Conservation (phyloP, 2,888 invertebrate species). For the Cyclophora punctaria region DNA sequence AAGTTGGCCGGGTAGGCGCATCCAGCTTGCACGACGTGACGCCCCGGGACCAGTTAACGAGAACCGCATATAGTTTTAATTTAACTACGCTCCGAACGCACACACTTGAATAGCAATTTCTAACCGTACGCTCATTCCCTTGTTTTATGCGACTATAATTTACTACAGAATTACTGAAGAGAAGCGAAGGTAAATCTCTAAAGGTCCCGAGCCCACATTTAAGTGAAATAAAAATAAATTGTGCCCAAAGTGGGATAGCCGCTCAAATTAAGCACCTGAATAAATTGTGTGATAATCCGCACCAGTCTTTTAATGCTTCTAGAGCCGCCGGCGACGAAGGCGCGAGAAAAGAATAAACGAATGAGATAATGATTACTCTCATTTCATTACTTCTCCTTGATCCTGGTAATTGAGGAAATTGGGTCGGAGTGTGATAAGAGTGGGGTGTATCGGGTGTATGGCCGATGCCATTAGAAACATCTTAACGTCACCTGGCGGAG, state of each 20-base stretch:
- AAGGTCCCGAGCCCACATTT: constrained; percentile 46
- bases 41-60: constrained; percentile 20
- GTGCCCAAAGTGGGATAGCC: constrained; percentile 63
- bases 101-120: constrained; percentile 2
- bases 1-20: constrained; percentile 39
- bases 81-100: constrained; percentile 2
- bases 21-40: constrained; percentile 21
- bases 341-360: constrained; percentile 57
- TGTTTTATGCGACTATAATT: constrained; percentile 24
- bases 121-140: constrained; percentile 1
- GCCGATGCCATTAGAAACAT: constrained; percentile 55
- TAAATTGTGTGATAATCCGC: constrained; percentile 73
- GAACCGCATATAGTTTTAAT: constrained; percentile 29
- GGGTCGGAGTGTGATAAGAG: constrained; percentile 64
- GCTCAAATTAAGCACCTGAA: constrained; percentile 75
- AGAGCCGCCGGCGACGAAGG: constrained; percentile 48
- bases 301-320: constrained; percentile 69
- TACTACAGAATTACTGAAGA: constrained; percentile 43
- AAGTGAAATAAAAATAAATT: constrained; percentile 73
- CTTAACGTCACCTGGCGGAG: constrained; percentile 68
- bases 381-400: constrained; percentile 72
- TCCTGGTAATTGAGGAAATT: constrained; percentile 72
- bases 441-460: constrained; percentile 52
- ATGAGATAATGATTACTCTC: constrained; percentile 71
- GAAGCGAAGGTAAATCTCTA: constrained; percentile 59